phyloP scores from a whole-genome alignment of 2,113 vertebrate species.

The Tricholaema leucomelas region DNA sequence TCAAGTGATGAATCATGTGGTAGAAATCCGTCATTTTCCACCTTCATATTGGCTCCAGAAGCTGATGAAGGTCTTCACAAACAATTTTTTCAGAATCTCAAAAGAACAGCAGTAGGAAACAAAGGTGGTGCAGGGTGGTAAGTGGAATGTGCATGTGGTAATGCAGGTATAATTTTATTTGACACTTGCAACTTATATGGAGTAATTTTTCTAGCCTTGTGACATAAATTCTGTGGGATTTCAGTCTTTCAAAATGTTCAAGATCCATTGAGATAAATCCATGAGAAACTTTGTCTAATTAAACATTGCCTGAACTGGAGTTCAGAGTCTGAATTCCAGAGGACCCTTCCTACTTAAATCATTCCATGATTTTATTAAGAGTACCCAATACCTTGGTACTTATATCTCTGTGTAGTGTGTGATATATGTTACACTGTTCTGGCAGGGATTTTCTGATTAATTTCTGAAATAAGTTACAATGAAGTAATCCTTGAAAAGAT shows the following conservation, averaged over 20 bases:
- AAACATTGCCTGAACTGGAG: background rate
- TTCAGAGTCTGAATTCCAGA: background rate
- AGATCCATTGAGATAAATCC: background rate
- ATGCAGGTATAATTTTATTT: background rate
- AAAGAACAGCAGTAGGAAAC: background rate
- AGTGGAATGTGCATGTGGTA: fast-evolving
- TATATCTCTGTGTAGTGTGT: background rate
- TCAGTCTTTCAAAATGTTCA: background rate
- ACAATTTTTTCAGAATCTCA: background rate
- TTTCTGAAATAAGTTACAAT: background rate
- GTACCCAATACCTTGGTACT: background rate
- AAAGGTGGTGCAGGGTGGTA: background rate
- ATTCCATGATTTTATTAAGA: background rate
- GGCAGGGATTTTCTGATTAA: background rate
- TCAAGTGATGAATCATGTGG: background rate
- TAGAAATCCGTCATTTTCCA: background rate
- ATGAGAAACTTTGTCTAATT: background rate
- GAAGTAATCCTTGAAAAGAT: background rate
- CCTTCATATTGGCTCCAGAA: background rate
- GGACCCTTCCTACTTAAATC: background rate
- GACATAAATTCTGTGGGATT: background rate
- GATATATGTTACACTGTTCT: background rate
- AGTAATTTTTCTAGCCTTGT: background rate
- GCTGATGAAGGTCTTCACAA: background rate
- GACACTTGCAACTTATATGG: background rate